Percentiles rank a stretch among this genome's conserved stretches.
Conservation (phyloP, 2,113 vertebrate genomes). For the Mohoua ochrocephala region DNA sequence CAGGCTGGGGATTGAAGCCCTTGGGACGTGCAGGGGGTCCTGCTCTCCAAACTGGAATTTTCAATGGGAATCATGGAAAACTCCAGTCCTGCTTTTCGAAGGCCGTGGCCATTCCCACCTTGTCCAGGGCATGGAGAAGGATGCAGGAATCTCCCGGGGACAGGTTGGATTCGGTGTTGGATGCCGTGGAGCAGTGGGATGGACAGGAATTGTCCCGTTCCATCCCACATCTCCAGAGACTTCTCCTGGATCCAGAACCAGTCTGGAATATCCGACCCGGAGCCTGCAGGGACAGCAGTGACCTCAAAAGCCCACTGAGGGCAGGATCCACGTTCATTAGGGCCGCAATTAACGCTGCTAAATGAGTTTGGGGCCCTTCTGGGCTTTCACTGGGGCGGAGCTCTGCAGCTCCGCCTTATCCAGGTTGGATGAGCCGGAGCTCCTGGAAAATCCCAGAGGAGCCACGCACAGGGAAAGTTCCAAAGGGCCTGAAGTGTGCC, state of each 20-base stretch:
- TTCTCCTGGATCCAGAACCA: neutral
- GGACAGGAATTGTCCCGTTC: neutral
- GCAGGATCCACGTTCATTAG: neutral
- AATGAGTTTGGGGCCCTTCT: neutral
- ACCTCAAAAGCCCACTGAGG: neutral
- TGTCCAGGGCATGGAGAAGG: neutral
- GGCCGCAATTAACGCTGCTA: neutral
- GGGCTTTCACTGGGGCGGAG: neutral
- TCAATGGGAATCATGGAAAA: neutral
- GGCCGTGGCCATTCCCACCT: fast-evolving
- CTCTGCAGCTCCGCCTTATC: neutral
- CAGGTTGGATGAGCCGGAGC: neutral
- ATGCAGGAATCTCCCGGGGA: neutral
- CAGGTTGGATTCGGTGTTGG: neutral
- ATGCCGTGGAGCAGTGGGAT: neutral
- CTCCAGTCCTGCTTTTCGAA: neutral
- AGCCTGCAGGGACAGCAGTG: neutral
- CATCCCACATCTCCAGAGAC: neutral
- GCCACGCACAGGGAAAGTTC: neutral
- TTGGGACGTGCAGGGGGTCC: neutral
- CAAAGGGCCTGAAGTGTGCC: neutral
- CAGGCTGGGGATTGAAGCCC: neutral
- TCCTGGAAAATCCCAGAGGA: neutral
- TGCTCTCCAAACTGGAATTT: neutral
- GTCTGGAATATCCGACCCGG: fast-evolving